Base-by-base conservation (phyloP, 2,888 invertebrate species). In the Hirtodrosophila cameraria region DNA sequence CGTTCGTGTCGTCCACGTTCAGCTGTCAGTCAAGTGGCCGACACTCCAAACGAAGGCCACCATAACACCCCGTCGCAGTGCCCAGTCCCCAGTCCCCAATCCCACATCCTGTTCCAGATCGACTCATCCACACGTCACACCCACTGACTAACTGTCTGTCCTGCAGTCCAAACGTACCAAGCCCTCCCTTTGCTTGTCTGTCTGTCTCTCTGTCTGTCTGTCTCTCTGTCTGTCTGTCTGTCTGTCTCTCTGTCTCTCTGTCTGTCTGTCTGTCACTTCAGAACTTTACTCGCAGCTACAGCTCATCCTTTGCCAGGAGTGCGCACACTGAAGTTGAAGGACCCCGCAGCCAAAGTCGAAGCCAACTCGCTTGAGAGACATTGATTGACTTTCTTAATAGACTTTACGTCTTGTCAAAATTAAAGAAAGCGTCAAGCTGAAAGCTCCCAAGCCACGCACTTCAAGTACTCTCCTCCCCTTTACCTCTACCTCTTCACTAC, bases 321-420 rank as follows among this genome's bases (percentile, higher is more conserved):
- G 41, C 33, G 33, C 58, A 28, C 46, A 23, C 13, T 12, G 49
- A 50, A 57, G 66, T 57, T 62, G 70, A 76, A 73, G 54, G 72
- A 70, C 70, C 62, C 48, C 46, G 43, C 53, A 63, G 67, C 66
- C 75, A 64, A 71, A 71, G 72, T 75, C 66, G 65, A 86, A 88
- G 86, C 79, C 87, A 86, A 77, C 82, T 82, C 75, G 82, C 83
- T 78, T 85, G 89, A 88, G 80, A 87, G 90, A 90, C 90, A 88
- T 89, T 89, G 90, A 89, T 90, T 89, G 89, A 89, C 90, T 89
- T 89, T 89, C 87, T 89, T 88, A 89, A 88, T 88, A 88, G 87
- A 88, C 88, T 88, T 87, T 88, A 79, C 73, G 83, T 88, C 88
- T 86, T 87, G 87, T 88, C 87, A 88, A 81, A 86, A 88, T 86